Evolutionary conservation across 2,113 vertebrate species (phyloP), one percentile per base, ranked within the genome.

Genomic region (Trichechus manatus): DNA sequence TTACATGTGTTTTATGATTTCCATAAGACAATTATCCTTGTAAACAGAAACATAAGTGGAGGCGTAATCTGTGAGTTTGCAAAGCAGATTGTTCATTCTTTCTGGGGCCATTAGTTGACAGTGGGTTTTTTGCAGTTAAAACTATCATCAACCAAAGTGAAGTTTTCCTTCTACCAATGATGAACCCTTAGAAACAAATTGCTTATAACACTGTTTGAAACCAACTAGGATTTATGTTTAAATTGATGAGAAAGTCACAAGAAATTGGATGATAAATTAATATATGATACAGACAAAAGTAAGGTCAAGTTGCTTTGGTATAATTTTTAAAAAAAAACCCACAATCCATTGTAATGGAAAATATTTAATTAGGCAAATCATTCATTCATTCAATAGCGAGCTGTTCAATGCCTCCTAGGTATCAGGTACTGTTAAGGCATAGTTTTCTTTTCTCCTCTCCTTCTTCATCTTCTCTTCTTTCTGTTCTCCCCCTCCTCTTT

Each of bases 251-350:
- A 56, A 96, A 93, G 75, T 89, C 83, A 70, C n/a, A 72, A 94
- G 83, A 95, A 91, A 96, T 59, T 78, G 10, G 78, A 82, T 89
- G 85, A 87, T 70, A 95, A 95, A 92, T 93, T 91, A 89, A 93
- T 79, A 94, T 44, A 88, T 91, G 91, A 80, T 87, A 61, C 44
- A 63, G 72, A 94, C 39, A 77, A 91, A 97, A 97, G 80, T 78
- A 94, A 95, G 80, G 87, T 96, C 93, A 96, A 63, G 47, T 96
- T 93, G 94, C 87, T 89, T 93, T 93, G 64, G 90, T 82, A 68
- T n/a, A 84, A 84, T 86, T n/a, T 15, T 39, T 74, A 19, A 19
- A 22, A 36, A 83, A 72, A 75, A 80, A 47, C 7, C 78, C 72
- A 92, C 25, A 80, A 79, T 61, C 75, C 36, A 93, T 50, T 86